Percentiles rank a stretch among this genome's conserved stretches.
Conservation (phyloP, 1,140 invertebrate species). For the Aphelinus atriplicis region DNA sequence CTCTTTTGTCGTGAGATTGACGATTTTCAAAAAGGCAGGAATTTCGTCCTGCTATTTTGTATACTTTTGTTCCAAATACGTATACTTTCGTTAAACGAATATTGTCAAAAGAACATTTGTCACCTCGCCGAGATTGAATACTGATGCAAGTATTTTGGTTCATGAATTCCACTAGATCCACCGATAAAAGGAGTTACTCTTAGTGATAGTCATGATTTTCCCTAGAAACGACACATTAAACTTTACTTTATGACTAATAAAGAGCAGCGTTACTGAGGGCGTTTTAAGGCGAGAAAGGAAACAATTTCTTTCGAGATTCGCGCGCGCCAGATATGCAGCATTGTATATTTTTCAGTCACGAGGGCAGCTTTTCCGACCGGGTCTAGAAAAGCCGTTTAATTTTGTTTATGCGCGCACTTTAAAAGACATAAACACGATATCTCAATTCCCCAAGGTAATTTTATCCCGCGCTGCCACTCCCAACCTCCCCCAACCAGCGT, state of each 20-base stretch:
- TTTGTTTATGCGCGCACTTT: slow-evolving; percentile 66
- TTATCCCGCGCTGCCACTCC: slow-evolving; percentile 41
- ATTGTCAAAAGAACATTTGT: slow-evolving; percentile 9
- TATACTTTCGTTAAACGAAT: slow-evolving; percentile 2
- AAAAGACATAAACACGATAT: slow-evolving; percentile 66
- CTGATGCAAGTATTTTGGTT: too few species aligned
- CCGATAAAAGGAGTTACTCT: too few species aligned
- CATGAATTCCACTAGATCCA: too few species aligned
- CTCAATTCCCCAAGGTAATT: slow-evolving; percentile 66
- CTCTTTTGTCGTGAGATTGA: neutral
- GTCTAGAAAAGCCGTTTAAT: slow-evolving; percentile 56
- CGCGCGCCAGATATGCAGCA: slow-evolving; percentile 13
- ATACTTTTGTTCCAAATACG: neutral
- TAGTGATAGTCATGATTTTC: too few species aligned
- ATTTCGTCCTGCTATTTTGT: neutral
- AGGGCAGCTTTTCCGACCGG: slow-evolving; percentile 1
- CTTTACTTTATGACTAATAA: slow-evolving; percentile 29
- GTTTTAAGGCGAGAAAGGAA: slow-evolving; percentile 3
- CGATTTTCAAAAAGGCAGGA: neutral
- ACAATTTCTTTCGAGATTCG: slow-evolving; percentile 31
- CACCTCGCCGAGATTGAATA: too few species aligned
- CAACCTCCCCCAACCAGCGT: neutral
- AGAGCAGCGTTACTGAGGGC: neutral
- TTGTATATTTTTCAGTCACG: slow-evolving; percentile 36
- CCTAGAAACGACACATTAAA: neutral